A percentile compares a stretch with the other conserved stretches of the same genome.
Evolutionary conservation across 1,140 invertebrate genomes (phyloP).

Genomic region (Antheraea pernyi): DNA sequence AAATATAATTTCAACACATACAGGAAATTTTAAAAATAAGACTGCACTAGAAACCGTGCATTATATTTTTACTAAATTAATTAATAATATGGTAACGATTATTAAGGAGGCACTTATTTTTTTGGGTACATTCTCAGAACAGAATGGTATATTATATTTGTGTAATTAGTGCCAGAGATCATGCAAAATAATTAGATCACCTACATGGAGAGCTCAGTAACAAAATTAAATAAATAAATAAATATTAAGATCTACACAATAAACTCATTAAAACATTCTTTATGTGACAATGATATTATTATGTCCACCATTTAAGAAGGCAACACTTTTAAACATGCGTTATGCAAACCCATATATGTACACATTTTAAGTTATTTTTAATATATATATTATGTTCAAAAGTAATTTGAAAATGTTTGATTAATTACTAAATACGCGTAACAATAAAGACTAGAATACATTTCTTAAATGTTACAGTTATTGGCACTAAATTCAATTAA

Average conservation of each 20-base stretch:
- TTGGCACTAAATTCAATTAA: conserved; percentile 74
- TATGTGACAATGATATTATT: conserved; percentile 24
- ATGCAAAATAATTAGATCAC: neutral
- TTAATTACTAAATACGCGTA: conserved; percentile 76
- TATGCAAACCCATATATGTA: conserved; percentile 65
- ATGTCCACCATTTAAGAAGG: conserved; percentile 29
- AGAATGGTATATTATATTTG: neutral
- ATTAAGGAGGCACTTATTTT: neutral
- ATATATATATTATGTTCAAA: conserved; percentile 49
- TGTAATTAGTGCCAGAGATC: neutral
- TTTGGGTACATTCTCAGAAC: neutral
- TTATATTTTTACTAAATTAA: neutral
- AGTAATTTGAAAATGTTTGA: conserved; percentile 71
- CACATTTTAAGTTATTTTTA: conserved; percentile 46
- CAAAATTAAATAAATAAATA: conserved; percentile 18
- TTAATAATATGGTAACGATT: neutral
- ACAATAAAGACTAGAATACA: conserved; percentile 79
- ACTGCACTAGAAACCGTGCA: neutral
- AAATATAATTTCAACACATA: too few relatives aligned
- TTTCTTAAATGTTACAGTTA: conserved; percentile 73
- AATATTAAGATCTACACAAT: conserved; percentile 31
- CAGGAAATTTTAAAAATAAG: neutral
- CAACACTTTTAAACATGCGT: conserved; percentile 40
- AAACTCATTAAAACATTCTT: conserved; percentile 27
- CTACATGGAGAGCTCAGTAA: conserved; percentile 9